Percentiles rank a stretch among this genome's conserved stretches.
phyloP scores from a whole-genome alignment of 2,888 invertebrate genomes.

The Bembecia ichneumoniformis region DNA sequence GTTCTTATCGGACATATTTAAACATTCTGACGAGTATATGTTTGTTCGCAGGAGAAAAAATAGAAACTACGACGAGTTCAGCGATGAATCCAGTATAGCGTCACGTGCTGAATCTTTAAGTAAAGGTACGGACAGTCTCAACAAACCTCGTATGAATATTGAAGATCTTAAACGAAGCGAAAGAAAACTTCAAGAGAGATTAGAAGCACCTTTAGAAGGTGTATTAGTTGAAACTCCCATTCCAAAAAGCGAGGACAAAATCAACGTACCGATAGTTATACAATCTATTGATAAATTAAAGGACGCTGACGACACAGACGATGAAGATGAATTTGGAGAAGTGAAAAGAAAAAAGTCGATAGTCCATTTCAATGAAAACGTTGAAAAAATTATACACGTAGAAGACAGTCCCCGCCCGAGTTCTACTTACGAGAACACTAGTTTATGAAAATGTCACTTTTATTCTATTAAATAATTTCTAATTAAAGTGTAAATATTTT shows the following conservation, averaged over 20 bases:
- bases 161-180: conserved; percentile 53
- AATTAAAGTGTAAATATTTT: background rate
- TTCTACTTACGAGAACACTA: background rate
- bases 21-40: background rate
- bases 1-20: background rate
- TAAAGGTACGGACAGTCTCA: conserved; percentile 18
- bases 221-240: conserved; percentile 19
- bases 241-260: conserved; percentile 20
- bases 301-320: conserved; percentile 41
- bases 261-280: conserved; percentile 35
- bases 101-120: conserved; percentile 32
- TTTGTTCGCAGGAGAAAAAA: conserved; percentile 36
- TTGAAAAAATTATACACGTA: conserved; percentile 65
- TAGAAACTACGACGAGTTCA: conserved; percentile 39
- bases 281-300: conserved; percentile 60
- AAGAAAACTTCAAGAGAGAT: conserved; percentile 48
- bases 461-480: too few relatives aligned
- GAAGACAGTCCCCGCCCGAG: conserved; percentile 35
- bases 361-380: conserved; percentile 71
- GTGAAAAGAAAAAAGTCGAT: conserved; percentile 46
- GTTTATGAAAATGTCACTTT: background rate
- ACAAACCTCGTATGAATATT: conserved; percentile 43
- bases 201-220: conserved; percentile 36
- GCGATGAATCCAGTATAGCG: conserved; percentile 36
- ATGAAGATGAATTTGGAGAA: conserved; percentile 61